A percentile compares a stretch with the other conserved stretches of the same genome.
Evolutionary conservation across 53 echinoderm and acorn worm species (phyloP).

Genomic region (Paracentrotus lividus): DNA sequence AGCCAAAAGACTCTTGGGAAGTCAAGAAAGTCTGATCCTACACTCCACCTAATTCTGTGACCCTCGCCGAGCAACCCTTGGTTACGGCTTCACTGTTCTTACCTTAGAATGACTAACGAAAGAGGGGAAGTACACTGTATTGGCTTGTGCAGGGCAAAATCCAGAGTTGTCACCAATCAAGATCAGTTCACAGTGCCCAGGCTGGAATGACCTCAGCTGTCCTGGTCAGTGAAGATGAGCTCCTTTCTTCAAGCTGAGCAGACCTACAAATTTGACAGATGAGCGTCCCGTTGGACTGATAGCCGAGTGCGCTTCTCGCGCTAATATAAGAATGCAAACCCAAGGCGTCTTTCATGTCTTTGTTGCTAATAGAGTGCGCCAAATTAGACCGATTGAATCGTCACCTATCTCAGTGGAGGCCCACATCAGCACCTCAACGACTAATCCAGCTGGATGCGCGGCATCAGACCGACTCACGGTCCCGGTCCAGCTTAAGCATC

Average conservation of each 20-base stretch:
- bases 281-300: conserved; percentile 69
- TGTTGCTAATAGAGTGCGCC: conserved; percentile 75
- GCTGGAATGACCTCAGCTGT: conserved; percentile 65
- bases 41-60: not conserved
- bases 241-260: conserved; percentile 34
- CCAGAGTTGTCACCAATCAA: too few species aligned
- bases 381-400: conserved; percentile 66
- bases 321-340: conserved; percentile 75
- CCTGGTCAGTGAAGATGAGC: conserved; percentile 62
- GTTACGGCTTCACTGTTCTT: too few species aligned
- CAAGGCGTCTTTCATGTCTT: conserved; percentile 73
- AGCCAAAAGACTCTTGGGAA: not conserved
- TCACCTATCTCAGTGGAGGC: conserved; percentile 47
- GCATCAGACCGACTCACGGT: conserved; percentile 40
- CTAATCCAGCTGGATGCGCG: conserved; percentile 66
- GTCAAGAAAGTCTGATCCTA: not conserved
- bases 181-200: too few species aligned
- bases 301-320: conserved; percentile 73
- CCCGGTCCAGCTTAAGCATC: too few species aligned
- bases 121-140: too few species aligned
- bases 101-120: too few species aligned
- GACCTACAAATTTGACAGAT: conserved; percentile 24
- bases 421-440: conserved; percentile 28
- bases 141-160: too few species aligned
- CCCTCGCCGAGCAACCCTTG: too few species aligned